phyloP scores from a whole-genome alignment of 2,113 vertebrate genomes.

The Crotalus helleri region DNA sequence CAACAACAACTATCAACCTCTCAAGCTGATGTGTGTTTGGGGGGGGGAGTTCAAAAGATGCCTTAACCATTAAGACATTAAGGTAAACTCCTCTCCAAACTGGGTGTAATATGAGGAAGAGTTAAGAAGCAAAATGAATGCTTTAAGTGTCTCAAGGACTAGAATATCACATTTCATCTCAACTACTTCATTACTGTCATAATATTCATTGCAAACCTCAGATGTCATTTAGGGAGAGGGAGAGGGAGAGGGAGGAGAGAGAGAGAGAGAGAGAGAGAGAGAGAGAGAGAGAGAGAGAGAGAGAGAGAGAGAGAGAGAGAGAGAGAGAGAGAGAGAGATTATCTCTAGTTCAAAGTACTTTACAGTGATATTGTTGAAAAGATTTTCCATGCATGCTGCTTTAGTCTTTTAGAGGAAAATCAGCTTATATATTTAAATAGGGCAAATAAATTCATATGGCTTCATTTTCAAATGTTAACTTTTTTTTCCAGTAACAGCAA shows the following conservation, averaged over 20 bases:
- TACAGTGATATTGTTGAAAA: not conserved
- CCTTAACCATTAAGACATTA: not conserved
- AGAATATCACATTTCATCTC: not conserved
- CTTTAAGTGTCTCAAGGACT: not conserved
- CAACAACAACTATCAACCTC: not conserved
- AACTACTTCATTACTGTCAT: not conserved
- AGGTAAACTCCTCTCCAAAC: not conserved
- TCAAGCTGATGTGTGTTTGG: not conserved
- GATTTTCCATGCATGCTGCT: not conserved
- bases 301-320: no score
- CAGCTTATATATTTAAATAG: not conserved
- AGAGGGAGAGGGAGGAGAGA: fast-evolving
- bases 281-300: no score
- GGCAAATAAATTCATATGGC: not conserved
- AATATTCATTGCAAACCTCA: not conserved
- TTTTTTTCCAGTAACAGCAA: not conserved
- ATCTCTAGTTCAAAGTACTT: not conserved
- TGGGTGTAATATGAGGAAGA: not conserved
- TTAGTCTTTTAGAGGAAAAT: not conserved
- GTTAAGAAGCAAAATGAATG: not conserved
- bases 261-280: no score
- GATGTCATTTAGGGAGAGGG: not conserved
- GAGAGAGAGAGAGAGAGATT: not conserved
- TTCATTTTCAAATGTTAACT: not conserved
- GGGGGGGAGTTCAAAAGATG: not conserved